Evolutionary conservation across 2,797 vertebrate genomes (phyloP).

Genomic region (Sebastes diploproa): DNA sequence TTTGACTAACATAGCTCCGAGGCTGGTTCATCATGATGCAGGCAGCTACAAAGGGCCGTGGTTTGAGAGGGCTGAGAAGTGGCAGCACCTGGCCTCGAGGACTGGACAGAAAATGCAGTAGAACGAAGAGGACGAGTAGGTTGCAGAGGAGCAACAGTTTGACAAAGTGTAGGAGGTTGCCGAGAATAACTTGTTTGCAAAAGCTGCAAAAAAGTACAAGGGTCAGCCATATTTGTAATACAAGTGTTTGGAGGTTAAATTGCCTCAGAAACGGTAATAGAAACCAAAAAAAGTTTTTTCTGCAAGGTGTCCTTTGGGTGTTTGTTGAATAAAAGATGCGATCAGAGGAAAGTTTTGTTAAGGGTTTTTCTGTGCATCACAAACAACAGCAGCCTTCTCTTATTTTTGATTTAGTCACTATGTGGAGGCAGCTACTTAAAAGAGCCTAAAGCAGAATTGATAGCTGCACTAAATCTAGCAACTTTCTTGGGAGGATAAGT

Average conservation of each 20-base stretch:
- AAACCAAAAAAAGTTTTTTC: not conserved
- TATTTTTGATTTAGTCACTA: conserved; percentile 20
- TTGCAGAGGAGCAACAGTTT: conserved; percentile 45
- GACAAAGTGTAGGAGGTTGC: conserved; percentile 49
- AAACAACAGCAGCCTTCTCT: not conserved
- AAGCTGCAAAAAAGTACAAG: conserved; percentile 1
- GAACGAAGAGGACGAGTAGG: conserved; percentile 16
- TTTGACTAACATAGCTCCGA: conserved; percentile 30
- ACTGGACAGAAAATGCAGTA: conserved; percentile 21
- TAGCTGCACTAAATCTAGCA: conserved; percentile 28
- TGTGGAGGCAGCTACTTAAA: conserved; percentile 13
- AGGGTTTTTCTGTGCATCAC: not conserved
- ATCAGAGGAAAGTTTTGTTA: conserved; percentile 2
- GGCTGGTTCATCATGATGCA: conserved; percentile 8
- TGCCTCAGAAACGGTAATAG: not conserved
- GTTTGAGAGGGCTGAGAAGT: conserved; percentile 16
- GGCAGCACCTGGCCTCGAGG: conserved; percentile 11
- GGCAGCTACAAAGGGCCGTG: conserved; percentile 8
- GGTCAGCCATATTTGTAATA: conserved; percentile 15
- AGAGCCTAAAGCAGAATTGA: conserved; percentile 22
- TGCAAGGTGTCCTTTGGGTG: conserved; percentile 14
- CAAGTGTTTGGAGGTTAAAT: conserved; percentile 12
- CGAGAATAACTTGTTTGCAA: conserved; percentile 19
- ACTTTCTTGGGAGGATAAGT: conserved; percentile 12
- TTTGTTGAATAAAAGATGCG: conserved; percentile 19